phyloP scores from a whole-genome alignment of 1,140 invertebrate genomes.

The Rhopalosiphum padi region DNA sequence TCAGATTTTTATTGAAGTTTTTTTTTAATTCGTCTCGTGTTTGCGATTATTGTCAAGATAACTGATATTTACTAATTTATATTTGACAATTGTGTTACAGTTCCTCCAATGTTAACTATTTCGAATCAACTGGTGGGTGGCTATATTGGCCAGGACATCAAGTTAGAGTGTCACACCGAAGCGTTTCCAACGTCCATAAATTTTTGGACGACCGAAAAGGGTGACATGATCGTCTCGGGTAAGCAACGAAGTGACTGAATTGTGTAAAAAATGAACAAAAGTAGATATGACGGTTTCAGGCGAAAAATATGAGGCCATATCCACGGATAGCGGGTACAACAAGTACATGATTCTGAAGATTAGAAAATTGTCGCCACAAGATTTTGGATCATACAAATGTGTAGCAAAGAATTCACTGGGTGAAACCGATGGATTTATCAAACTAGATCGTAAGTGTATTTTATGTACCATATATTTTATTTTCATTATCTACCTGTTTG shows the following conservation, averaged over 20 bases:
- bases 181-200: slow-evolving; percentile 88
- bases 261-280: slow-evolving; percentile 52
- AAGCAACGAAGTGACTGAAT: slow-evolving; percentile 63
- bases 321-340: slow-evolving; percentile 81
- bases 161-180: slow-evolving; percentile 84
- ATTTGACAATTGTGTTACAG: slow-evolving; percentile 64
- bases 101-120: slow-evolving; percentile 86
- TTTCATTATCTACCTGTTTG: not conserved
- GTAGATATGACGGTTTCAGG: slow-evolving; percentile 68
- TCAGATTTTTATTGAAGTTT: not conserved
- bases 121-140: slow-evolving; percentile 85
- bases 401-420: slow-evolving; percentile 94
- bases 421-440: slow-evolving; percentile 89
- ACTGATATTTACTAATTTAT: not conserved
- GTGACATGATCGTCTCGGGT: slow-evolving; percentile 90
- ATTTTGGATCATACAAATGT: slow-evolving; percentile 90
- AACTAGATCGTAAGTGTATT: slow-evolving; percentile 81
- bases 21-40: not conserved
- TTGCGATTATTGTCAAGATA: not conserved
- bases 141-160: slow-evolving; percentile 82
- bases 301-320: slow-evolving; percentile 84
- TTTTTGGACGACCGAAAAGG: slow-evolving; percentile 84
- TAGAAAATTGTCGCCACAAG: slow-evolving; percentile 75
- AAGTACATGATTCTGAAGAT: slow-evolving; percentile 90
- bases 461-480: not conserved